phyloP scores from a whole-genome alignment of 1,140 invertebrate genomes.

The Zaprionus inermis region DNA sequence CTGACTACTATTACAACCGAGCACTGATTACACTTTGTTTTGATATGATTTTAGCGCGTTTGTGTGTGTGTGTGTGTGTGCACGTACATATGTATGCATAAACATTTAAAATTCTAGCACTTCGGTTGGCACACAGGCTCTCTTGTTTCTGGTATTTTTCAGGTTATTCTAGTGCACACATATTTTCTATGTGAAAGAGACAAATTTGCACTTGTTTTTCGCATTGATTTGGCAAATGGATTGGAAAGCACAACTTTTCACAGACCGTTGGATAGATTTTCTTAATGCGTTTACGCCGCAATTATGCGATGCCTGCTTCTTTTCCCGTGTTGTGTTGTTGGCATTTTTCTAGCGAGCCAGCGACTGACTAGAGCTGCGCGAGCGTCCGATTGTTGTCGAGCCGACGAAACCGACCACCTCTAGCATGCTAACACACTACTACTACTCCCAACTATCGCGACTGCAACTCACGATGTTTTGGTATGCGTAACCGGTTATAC shows the following conservation, averaged over 20 bases:
- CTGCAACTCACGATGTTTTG: conserved; percentile 38
- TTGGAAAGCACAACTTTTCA: conserved; percentile 34
- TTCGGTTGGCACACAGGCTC: neutral
- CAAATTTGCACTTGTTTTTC: conserved; percentile 26
- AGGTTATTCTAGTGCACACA: conserved; percentile 35
- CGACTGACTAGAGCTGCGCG: conserved; percentile 35
- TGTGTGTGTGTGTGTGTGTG: neutral
- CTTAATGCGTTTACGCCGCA: conserved; percentile 39
- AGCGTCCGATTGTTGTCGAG: conserved; percentile 37
- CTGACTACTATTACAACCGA: neutral
- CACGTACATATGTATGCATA: conserved; percentile 18
- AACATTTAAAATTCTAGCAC: conserved; percentile 27
- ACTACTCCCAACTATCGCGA: conserved; percentile 27
- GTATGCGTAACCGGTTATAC: conserved; percentile 59
- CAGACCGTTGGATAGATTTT: conserved; percentile 47
- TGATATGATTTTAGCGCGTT: conserved; percentile 7
- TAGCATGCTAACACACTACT: conserved; percentile 33
- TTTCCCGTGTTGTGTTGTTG: conserved; percentile 55
- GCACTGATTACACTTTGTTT: conserved; percentile 37
- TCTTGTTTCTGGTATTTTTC: conserved; percentile 41
- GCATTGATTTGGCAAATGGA: conserved; percentile 29
- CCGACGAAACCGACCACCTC: conserved; percentile 28
- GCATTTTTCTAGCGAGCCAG: conserved; percentile 55
- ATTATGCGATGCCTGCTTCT: conserved; percentile 43
- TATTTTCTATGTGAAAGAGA: conserved; percentile 41